Evolutionary conservation across 2,888 invertebrate species (phyloP), one percentile per base, ranked within the genome.

Genomic region (Erebia ligea): DNA sequence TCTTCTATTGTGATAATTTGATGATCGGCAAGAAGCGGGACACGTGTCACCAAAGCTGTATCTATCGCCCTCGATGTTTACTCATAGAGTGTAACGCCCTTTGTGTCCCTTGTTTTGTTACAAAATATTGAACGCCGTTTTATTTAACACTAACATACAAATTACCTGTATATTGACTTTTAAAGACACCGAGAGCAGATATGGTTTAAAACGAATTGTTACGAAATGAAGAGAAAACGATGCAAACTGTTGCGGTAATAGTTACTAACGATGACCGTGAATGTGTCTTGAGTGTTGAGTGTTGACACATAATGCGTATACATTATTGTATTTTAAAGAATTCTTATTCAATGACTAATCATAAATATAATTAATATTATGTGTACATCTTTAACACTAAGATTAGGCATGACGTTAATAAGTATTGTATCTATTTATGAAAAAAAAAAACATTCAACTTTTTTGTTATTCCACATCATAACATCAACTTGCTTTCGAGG

Each of bases 81-180:
- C 88, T 76, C 83, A 81, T 76, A 80, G 91, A 90, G 92, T 88
- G 92, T 91, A 92, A 91, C 85, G 92, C 90, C 89, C 92, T 93
- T 91, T 91, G 89, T 91, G 83, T 92, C 88, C 88, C 91, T 89
- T 91, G 91, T 92, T 91, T 91, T 92, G 92, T 92, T 90, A 92
- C 92, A 92, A 92, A 92, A 93, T 92, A 92, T 92, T 91, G 91
- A 90, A 90, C 90, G 90, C 92, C 89, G 92, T 92, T 92, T 91
- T 91, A 90, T 92, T 93, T 92, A 93, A 90, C 92, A 92, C 91
- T 79, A 84, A 84, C 87, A 82, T 86, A 87, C 92, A 91, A 93
- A 92, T 92, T 91, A 86, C 86, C 71, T 76, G 76, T 77, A 75
- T 79, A 86, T 89, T 88, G 87, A 89, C 90, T 86, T 84, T 86